These are phyloP conservation scores for Melinaea menophilus DNA, from an alignment of 2,888 invertebrate genomes.

Conservation along the genomic window DNA sequence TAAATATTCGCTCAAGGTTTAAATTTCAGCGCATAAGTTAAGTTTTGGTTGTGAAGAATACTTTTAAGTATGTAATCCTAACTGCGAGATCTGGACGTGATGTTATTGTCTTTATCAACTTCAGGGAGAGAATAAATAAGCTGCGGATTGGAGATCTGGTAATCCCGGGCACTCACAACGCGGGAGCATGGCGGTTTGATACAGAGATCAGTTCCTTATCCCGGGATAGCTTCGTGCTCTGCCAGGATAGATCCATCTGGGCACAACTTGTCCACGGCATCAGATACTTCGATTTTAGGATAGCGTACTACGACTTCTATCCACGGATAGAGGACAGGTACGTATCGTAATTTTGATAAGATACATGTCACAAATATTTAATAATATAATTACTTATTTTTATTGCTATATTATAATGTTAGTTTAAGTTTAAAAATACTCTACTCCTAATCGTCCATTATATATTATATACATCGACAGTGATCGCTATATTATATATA, in stretches of 20 bases:
- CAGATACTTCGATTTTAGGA: constrained; percentile 87
- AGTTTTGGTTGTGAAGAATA: too few species aligned
- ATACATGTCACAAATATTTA: not conserved
- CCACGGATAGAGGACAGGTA: constrained; percentile 60
- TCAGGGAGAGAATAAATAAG: constrained; percentile 58
- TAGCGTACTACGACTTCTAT: constrained; percentile 81
- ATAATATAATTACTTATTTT: too few species aligned
- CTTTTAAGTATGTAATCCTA: too few species aligned
- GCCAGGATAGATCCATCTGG: constrained; percentile 89
- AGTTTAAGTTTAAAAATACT: too few species aligned
- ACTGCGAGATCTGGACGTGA: not conserved
- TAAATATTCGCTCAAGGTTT: too few species aligned
- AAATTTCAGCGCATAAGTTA: too few species aligned
- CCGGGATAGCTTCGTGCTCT: constrained; percentile 66
- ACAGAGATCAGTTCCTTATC: constrained; percentile 63
- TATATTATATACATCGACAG: too few species aligned
- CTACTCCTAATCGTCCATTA: too few species aligned
- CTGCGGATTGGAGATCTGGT: constrained; percentile 69
- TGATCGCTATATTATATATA: too few species aligned
- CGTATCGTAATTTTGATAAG: constrained; percentile 13
- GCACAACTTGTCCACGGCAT: constrained; percentile 90
- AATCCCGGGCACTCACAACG: constrained; percentile 75
- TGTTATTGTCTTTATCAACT: not conserved
- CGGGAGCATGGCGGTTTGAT: constrained; percentile 75
- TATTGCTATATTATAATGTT: too few species aligned